phyloP scores from a whole-genome alignment of 2,113 vertebrate species.

The Patagioenas fasciata region DNA sequence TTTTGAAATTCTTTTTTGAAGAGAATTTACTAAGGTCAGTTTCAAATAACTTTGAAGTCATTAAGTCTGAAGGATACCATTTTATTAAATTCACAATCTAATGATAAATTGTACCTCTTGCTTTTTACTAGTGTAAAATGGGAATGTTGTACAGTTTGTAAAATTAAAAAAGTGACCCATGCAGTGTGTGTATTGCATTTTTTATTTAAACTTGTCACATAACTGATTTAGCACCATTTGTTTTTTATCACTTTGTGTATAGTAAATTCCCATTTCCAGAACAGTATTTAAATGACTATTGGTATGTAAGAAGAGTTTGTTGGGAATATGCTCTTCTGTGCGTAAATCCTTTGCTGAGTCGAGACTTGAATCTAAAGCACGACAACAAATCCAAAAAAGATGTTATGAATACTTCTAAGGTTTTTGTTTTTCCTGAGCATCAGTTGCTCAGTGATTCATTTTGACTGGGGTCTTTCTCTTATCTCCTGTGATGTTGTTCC shows the following conservation, averaged over 20 bases:
- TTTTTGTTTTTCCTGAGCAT: neutral
- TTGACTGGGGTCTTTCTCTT: neutral
- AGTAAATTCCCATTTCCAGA: neutral
- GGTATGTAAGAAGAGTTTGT: neutral
- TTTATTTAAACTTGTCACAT: neutral
- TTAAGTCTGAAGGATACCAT: neutral
- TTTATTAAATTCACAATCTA: neutral
- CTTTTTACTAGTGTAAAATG: neutral
- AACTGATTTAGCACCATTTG: neutral
- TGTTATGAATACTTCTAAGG: neutral
- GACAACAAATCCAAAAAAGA: neutral
- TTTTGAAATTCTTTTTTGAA: neutral
- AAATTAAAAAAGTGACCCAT: neutral
- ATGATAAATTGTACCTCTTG: accelerated
- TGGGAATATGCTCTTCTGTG: neutral
- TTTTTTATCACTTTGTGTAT: neutral
- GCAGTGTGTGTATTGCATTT: neutral
- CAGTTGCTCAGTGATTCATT: neutral
- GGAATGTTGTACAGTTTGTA: neutral
- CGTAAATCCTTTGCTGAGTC: neutral
- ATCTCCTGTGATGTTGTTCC: neutral
- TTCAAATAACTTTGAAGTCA: neutral
- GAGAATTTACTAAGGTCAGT: neutral
- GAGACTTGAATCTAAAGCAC: neutral
- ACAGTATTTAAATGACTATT: neutral